A percentile compares a stretch with the other conserved stretches of the same genome.
These are phyloP conservation scores for Lipophrys pholis DNA, from an alignment of 2,113 vertebrate genomes.

Conservation along the genomic window DNA sequence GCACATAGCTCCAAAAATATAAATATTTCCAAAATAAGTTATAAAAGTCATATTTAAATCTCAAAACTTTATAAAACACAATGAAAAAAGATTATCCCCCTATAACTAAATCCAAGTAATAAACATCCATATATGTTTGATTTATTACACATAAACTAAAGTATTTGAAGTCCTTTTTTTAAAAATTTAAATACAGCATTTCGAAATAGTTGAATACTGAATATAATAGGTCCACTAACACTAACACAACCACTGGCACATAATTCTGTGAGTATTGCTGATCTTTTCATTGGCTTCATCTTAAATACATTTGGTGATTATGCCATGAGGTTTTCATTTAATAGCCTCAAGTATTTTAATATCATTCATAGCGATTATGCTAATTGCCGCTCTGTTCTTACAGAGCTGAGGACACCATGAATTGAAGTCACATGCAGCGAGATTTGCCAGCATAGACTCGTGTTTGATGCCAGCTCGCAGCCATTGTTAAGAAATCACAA, in stretches of 20 bases:
- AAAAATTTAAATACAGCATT: too few relatives aligned
- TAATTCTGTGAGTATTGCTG: background rate
- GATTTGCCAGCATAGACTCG: constrained; percentile 16
- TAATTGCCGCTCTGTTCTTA: constrained; percentile 1
- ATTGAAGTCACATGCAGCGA: constrained; percentile 28
- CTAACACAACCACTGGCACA: background rate
- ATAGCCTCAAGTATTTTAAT: constrained; percentile 27
- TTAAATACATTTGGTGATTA: constrained; percentile 10
- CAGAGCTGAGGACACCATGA: background rate
- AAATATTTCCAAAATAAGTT: too few relatives aligned
- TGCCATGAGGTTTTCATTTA: constrained; percentile 10
- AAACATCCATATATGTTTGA: too few relatives aligned
- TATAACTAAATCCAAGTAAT: too few relatives aligned
- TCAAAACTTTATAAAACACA: too few relatives aligned
- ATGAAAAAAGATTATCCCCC: too few relatives aligned
- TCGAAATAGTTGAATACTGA: too few relatives aligned
- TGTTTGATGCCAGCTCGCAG: constrained; percentile 19
- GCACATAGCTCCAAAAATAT: too few relatives aligned
- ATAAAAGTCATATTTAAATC: too few relatives aligned
- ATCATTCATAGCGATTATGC: constrained; percentile 38
- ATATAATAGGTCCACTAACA: background rate
- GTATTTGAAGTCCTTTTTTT: too few relatives aligned
- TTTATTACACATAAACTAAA: too few relatives aligned
- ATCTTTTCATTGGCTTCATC: background rate
- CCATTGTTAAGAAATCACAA: constrained; percentile 10